Evolutionary conservation across 2,113 vertebrate genomes (phyloP), one percentile per base, ranked within the genome.

Genomic region (Cygnus buccinator): DNA sequence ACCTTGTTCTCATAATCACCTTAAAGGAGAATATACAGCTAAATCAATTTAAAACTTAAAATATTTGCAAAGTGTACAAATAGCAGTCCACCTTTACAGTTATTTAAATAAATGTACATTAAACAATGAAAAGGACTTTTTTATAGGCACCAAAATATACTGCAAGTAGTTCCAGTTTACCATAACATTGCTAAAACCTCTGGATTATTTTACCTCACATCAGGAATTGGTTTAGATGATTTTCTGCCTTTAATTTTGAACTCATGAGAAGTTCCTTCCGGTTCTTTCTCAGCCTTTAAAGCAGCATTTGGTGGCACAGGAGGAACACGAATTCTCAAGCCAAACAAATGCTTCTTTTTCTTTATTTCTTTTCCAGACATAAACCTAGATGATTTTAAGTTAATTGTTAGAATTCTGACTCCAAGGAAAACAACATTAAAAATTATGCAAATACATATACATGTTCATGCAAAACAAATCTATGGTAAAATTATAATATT

Each of bases 291-390:
- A 78, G 98, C 96, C 80, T 98, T 98, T 71, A 98, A 98, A 77
- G 99, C 98, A 63, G 98, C 98, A 97, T 98, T 99, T 67, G 98
- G 98, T 90, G 99, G 99, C 92, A 98, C 98, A 46, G 99, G 99
- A 93, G 99, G 99, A 96, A 99, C 99, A 93, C 99, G 98, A 98
- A 99, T 99, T 98, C 99, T 98, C 87, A 99, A 98, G 48, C 99
- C 99, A 98, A 99, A 99, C 97, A 99, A 98, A 98, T 99, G 99
- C 92, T 99, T 99, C 98, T 99, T 99, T 95, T 99, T 99, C 98
- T 99, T 99, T 71, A 99, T 99, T 98, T 99, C 99, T 93, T 99
- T 99, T 84, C 99, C 99, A 87, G 99, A 99, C 99, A 99, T 99
- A 98, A 99, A 99, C 98, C 99, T 99, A 91, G 94, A 94, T 93